A percentile compares a stretch with the other conserved stretches of the same genome.
Conservation (phyloP, 2,888 invertebrate species). For the Parnassius orleans region DNA sequence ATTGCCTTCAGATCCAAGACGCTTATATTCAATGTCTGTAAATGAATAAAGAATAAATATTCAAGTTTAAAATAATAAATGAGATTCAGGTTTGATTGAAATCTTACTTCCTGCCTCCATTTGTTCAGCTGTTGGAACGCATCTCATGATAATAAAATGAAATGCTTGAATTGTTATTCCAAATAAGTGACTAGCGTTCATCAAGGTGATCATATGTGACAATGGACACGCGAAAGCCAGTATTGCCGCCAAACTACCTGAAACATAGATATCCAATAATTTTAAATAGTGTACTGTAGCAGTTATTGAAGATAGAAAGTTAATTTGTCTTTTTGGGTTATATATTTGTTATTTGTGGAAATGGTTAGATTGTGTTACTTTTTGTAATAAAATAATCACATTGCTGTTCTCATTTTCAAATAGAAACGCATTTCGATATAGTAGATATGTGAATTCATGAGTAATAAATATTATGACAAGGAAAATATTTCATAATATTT, state of each 20-base stretch:
- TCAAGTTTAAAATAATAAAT: too few species aligned
- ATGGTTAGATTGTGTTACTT: too few species aligned
- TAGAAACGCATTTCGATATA: too few species aligned
- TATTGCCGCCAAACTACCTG: slow-evolving; percentile 83
- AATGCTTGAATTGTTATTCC: slow-evolving; percentile 73
- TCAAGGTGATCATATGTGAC: slow-evolving; percentile 81
- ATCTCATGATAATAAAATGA: slow-evolving; percentile 75
- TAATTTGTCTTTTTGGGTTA: too few species aligned
- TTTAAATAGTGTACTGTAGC: too few species aligned
- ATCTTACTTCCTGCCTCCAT: slow-evolving; percentile 74
- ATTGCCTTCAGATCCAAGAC: slow-evolving; percentile 60
- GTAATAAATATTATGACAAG: too few species aligned
- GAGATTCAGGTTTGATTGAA: slow-evolving; percentile 1
- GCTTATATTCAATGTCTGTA: slow-evolving; percentile 74
- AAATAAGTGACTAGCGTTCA: slow-evolving; percentile 80
- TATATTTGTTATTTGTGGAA: too few species aligned
- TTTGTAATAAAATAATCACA: too few species aligned
- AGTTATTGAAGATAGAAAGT: too few species aligned
- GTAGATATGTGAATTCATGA: too few species aligned
- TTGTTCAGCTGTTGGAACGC: slow-evolving; percentile 78
- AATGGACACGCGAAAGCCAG: slow-evolving; percentile 83
- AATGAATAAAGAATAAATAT: slow-evolving; percentile 28
- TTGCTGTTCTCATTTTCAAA: too few species aligned
- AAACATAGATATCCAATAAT: slow-evolving; percentile 34
- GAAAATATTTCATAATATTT: too few species aligned